Percentiles rank a stretch among this genome's conserved stretches.
Evolutionary conservation across 2,888 invertebrate species (phyloP).

Genomic region (Dermolepida albohirtum): DNA sequence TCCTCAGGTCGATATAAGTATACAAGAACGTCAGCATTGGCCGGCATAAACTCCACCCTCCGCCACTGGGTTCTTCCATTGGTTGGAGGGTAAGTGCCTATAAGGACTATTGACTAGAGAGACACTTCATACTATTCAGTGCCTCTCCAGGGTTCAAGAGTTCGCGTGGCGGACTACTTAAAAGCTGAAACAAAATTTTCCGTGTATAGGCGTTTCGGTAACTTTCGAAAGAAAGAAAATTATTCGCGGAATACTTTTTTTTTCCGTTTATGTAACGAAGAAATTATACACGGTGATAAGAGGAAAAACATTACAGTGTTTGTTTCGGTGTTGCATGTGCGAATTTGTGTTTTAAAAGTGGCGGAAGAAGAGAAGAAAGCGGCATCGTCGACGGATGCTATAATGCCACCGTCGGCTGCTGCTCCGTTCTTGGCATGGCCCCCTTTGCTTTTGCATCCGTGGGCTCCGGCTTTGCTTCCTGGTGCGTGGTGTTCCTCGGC

Average conservation of each 20-base stretch:
- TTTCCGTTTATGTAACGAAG: background rate
- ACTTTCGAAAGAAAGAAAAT: conserved; percentile 6
- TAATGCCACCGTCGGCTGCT: conserved; percentile 54
- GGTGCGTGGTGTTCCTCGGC: conserved; percentile 74
- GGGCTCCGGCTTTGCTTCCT: conserved; percentile 79
- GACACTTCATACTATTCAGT: conserved; percentile 65
- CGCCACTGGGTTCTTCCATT: conserved; percentile 52
- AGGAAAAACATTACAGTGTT: background rate
- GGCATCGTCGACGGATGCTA: conserved; percentile 50
- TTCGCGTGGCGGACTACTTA: conserved; percentile 64
- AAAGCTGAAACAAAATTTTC: conserved; percentile 47
- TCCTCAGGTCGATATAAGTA: conserved; percentile 51
- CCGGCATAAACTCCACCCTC: conserved; percentile 58
- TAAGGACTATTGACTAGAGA: conserved; percentile 64
- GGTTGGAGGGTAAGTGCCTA: conserved; percentile 59
- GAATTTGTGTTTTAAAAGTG: conserved; percentile 54
- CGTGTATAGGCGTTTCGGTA: conserved; percentile 27
- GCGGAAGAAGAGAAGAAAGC: conserved; percentile 60
- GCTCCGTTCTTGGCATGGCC: conserved; percentile 80
- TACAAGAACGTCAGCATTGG: conserved; percentile 56
- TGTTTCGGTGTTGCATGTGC: conserved; percentile 32
- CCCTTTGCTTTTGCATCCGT: conserved; percentile 79
- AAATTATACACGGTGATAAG: background rate
- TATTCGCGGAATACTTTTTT: conserved; percentile 5
- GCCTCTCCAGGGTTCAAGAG: conserved; percentile 63